Evolutionary conservation across 1,140 invertebrate genomes (phyloP), one percentile per base, ranked within the genome.

Genomic region (Halictus rubicundus): DNA sequence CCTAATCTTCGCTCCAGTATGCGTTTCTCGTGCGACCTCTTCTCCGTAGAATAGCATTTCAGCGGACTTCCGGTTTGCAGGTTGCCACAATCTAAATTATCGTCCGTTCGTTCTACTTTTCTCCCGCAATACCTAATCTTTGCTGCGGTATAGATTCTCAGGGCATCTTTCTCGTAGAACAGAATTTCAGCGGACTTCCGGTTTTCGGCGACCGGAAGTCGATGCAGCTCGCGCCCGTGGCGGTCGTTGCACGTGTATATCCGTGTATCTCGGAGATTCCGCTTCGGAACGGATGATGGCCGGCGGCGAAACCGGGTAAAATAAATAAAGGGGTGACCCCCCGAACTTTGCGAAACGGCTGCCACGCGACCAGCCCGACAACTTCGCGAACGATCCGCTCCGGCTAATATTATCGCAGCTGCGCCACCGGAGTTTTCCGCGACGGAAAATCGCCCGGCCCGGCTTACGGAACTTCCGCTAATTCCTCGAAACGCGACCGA

Each of bases 321-420:
- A 87, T 84, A 86, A 87, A 88, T 84, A 85, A 80, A 79, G 42
- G 37, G 57, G 14, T 16, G 5, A 16, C 16, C 5, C 14, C 49
- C 49, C 23, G 39, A 79, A 79, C 25, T 72, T 74, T 73, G 14
- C 60, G 46, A 74, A 72, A 69, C 65, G 52, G 60, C 23, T 71
- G 69, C 27, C 39, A 72, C 76, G 49, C 61, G 76, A 64, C 54
- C 19, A 25, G 39, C 52, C 39, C 37, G 46, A 27, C 25, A 72
- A 65, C 60, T 66, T 59, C 23, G 42, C 19, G 70, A 32, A 46
- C n/a, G 60, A 65, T 21, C 27, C 14, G 16, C 14, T 7, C 46
- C 21, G 76, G 70, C 52, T 57, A 39, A 68, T 74, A 68, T 79
- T 60, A 39, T 74, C 63, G 54, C 78, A 79, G 70, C 70, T 60